A percentile compares a stretch with the other conserved stretches of the same genome.
Evolutionary conservation across 1,140 invertebrate species (phyloP).

Genomic region (Pentalonia nigronervosa): DNA sequence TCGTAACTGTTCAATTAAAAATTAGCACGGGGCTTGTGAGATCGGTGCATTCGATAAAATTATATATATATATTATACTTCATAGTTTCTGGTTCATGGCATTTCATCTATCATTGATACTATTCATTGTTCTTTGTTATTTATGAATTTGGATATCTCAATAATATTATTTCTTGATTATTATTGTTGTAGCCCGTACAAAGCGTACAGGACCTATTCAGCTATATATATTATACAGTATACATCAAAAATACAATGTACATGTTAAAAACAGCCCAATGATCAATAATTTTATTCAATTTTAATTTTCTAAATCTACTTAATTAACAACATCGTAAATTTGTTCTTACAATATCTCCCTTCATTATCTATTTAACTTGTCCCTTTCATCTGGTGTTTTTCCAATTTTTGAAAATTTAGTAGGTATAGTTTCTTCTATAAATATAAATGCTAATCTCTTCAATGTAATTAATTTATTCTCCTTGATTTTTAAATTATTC

Average conservation of each 20-base stretch:
- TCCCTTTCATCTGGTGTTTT: neutral
- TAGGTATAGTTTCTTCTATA: neutral
- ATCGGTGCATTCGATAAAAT: neutral
- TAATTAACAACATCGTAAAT: neutral
- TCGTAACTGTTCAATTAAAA: slow-evolving; percentile 17
- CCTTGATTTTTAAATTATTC: neutral
- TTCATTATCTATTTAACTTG: neutral
- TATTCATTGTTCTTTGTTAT: neutral
- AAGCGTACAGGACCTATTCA: neutral
- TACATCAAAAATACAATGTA: neutral
- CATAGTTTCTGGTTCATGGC: neutral
- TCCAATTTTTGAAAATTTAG: neutral
- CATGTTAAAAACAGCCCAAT: neutral
- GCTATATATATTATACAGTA: neutral
- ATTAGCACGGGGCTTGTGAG: neutral
- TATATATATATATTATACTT: neutral
- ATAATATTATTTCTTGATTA: neutral
- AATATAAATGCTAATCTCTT: too few relatives aligned
- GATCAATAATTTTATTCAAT: neutral
- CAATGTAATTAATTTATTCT: neutral
- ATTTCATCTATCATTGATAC: neutral
- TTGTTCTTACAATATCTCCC: neutral
- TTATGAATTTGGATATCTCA: neutral
- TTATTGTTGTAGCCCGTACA: neutral
- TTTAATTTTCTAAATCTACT: neutral